Evolutionary conservation across 1,140 invertebrate species (phyloP), one percentile per base, ranked within the genome.

Genomic region (Cephus cinctus): DNA sequence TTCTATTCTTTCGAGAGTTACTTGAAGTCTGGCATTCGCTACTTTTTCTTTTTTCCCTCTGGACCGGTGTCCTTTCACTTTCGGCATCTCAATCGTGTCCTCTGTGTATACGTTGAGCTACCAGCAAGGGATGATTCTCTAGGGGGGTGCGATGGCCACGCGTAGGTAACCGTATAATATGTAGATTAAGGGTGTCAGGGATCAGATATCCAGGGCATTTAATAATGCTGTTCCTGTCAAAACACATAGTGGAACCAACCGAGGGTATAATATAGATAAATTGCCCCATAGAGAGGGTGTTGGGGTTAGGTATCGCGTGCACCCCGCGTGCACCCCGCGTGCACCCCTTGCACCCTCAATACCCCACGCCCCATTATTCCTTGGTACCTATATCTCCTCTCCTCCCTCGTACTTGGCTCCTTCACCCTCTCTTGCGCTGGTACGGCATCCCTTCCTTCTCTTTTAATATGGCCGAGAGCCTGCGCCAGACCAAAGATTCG

Each of bases 151-250:
- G n/a, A n/a, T 63, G 61, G 57, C 46, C 67, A 68, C 57, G 71
- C 69, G 69, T 73, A 67, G 61, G 57, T 71, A 62, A 73, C 65
- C 65, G 65, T 65, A 69, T 74, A 74, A 75, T 77, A 76, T 76
- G 73, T 68, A 77, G 73, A 77, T 77, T 73, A 74, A 67, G 75
- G 71, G 72, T 73, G 71, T 74, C 56, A 64, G 59, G 56, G 63
- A 75, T 77, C 73, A 72, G 71, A 75, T 75, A 75, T 72, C 65
- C 63, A 54, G 69, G 64, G 61, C 69, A 74, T 74, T 77, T 77
- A 77, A 77, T 77, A 76, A 77, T 74, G 59, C 71, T 73, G 73
- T 74, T 73, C 69, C 69, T 77, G 75, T 77, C 75, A 76, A 77
- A 77, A 77, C 71, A 77, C 61, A 68, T 67, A 68, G 65, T 65